Evolutionary conservation across 2,888 invertebrate genomes (phyloP).

Genomic region (Iphiclides podalirius): DNA sequence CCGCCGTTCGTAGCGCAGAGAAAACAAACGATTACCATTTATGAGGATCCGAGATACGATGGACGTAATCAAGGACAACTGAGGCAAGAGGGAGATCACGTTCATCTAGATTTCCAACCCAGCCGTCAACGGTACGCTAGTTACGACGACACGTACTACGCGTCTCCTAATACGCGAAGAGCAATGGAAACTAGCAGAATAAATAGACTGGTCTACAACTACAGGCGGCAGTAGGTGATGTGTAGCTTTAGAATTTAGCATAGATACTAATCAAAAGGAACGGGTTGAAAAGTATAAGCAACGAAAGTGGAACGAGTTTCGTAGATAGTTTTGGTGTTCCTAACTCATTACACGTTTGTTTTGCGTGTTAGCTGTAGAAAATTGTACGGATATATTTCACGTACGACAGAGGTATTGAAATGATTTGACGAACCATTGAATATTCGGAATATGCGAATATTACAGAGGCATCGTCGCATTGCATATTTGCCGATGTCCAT

Average conservation of each 20-base stretch:
- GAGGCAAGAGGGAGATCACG: conserved; percentile 62
- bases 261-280: conserved; percentile 44
- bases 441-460: conserved; percentile 38
- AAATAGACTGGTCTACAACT: conserved; percentile 74
- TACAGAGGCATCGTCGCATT: conserved; percentile 42
- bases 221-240: conserved; percentile 54
- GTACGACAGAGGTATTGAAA: too few species aligned
- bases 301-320: too few species aligned
- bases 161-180: conserved; percentile 43
- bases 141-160: conserved; percentile 69
- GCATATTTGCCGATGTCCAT: conserved; percentile 54
- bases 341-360: too few species aligned
- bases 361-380: too few species aligned
- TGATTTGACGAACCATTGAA: too few species aligned
- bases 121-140: conserved; percentile 68
- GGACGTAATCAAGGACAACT: conserved; percentile 62
- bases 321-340: too few species aligned
- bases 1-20: conserved; percentile 66
- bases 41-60: conserved; percentile 72
- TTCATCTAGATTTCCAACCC: conserved; percentile 68
- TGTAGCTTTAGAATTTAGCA: too few species aligned
- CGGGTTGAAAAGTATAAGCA: too few species aligned
- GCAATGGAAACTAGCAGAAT: conserved; percentile 69
- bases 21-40: conserved; percentile 74
- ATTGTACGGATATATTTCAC: too few species aligned